Conservation (phyloP, 2,113 vertebrate genomes). For the Megalops atlanticus region DNA sequence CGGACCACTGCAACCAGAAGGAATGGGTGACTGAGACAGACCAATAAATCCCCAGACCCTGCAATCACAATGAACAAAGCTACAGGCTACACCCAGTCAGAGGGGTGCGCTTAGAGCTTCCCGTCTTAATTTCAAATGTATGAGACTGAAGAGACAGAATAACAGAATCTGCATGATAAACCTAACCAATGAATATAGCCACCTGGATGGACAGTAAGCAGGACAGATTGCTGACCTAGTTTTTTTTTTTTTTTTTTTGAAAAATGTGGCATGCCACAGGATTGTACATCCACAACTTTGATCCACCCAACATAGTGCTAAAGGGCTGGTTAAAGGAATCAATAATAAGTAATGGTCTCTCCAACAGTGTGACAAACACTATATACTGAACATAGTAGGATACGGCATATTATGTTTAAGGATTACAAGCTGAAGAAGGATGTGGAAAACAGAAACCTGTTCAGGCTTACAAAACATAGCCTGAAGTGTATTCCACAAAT, state of each 20-base stretch:
- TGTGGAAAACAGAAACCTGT: constrained; percentile 50
- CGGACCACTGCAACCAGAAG: background rate
- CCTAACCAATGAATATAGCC: background rate
- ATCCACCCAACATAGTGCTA: background rate
- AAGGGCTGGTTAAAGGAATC: background rate
- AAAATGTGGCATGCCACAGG: background rate
- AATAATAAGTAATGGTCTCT: background rate
- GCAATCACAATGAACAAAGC: background rate
- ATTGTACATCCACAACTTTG: background rate
- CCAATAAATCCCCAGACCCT: background rate
- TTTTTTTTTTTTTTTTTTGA: too few relatives aligned
- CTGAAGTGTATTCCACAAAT: constrained; percentile 48
- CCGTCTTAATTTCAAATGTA: background rate
- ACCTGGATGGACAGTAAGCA: background rate
- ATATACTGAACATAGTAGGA: background rate
- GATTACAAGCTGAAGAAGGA: background rate
- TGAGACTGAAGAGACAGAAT: background rate
- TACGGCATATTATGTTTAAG: too few relatives aligned
- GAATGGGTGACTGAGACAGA: background rate
- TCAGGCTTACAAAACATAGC: constrained; percentile 52
- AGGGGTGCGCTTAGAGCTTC: too few relatives aligned
- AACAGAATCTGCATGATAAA: background rate
- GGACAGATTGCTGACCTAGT: background rate
- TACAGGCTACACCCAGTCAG: background rate
- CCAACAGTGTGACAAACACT: background rate